A percentile compares a stretch with the other conserved stretches of the same genome.
Conservation (phyloP, 2,113 vertebrate genomes). For the Hyla sarda region DNA sequence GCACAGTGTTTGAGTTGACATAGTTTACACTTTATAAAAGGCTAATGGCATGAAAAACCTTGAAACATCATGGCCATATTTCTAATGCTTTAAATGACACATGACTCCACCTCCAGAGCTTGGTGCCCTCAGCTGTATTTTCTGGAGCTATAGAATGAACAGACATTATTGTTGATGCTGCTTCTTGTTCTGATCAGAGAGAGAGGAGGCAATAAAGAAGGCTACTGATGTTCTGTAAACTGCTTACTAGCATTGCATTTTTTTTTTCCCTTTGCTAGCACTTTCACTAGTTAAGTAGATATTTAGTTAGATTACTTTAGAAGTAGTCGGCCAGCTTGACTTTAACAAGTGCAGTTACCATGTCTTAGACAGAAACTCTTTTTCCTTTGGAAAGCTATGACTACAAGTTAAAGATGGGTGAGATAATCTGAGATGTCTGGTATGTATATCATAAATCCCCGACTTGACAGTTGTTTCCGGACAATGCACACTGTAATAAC, state of each 20-base stretch:
- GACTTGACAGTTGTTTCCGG: background rate
- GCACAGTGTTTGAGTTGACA: constrained; percentile 7
- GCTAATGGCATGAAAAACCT: background rate
- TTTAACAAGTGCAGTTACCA: background rate
- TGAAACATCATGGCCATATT: constrained; percentile 15
- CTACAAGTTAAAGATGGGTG: background rate
- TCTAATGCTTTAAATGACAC: constrained; percentile 14
- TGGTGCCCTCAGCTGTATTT: constrained; percentile 37
- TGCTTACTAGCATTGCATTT: constrained; percentile 36
- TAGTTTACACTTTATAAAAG: background rate
- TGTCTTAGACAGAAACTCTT: background rate
- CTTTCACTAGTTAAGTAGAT: background rate
- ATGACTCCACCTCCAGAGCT: background rate
- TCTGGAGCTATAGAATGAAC: constrained; percentile 20
- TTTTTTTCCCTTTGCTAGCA: constrained; percentile 9
- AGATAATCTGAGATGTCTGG: background rate
- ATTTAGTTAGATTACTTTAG: background rate
- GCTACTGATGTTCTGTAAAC: constrained; percentile 45
- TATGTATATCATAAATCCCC: background rate
- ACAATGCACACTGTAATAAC: background rate
- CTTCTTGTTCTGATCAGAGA: constrained; percentile 10
- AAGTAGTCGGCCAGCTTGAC: background rate
- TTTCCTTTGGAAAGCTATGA: background rate
- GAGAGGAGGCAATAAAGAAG: constrained; percentile 3
- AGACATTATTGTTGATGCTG: constrained; percentile 39